Percentiles rank a stretch among this genome's conserved stretches.
Conservation (phyloP, 2,797 vertebrate genomes). For the Pantherophis alleghaniensis region DNA sequence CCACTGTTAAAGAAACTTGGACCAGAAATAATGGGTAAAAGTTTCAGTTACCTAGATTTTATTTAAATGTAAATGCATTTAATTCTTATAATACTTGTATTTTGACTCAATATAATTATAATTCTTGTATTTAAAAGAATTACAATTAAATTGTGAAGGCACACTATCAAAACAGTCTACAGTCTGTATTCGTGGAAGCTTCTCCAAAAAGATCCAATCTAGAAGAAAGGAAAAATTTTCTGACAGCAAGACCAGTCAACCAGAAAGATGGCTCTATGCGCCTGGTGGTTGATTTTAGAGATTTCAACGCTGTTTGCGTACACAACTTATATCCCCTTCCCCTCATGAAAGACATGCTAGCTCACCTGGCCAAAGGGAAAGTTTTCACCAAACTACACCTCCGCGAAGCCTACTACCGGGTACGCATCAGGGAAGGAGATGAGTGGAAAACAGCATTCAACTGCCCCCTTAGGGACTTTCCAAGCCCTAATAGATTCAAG, state of each 20-base stretch:
- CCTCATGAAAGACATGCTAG: too few relatives aligned
- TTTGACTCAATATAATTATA: not conserved
- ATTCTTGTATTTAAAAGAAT: not conserved
- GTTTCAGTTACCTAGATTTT: not conserved
- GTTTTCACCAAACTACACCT: too few relatives aligned
- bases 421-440: too few relatives aligned
- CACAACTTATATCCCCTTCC: too few relatives aligned
- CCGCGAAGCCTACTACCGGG: too few relatives aligned
- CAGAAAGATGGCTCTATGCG: not conserved
- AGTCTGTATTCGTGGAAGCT: not conserved
- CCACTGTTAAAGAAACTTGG: not conserved
- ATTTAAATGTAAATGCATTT: not conserved
- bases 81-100: not conserved
- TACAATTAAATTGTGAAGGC: not conserved
- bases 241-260: not conserved
- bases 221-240: not conserved
- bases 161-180: not conserved
- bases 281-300: too few relatives aligned
- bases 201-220: not conserved
- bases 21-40: not conserved
- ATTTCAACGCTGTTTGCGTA: too few relatives aligned
- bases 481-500: too few relatives aligned
- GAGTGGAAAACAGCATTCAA: too few relatives aligned
- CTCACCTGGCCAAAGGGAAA: too few relatives aligned
- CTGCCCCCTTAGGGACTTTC: too few relatives aligned